Percentiles rank a stretch among this genome's conserved stretches.
Evolutionary conservation across 2,797 vertebrate genomes (phyloP).

Genomic region (Cossypha caffra): DNA sequence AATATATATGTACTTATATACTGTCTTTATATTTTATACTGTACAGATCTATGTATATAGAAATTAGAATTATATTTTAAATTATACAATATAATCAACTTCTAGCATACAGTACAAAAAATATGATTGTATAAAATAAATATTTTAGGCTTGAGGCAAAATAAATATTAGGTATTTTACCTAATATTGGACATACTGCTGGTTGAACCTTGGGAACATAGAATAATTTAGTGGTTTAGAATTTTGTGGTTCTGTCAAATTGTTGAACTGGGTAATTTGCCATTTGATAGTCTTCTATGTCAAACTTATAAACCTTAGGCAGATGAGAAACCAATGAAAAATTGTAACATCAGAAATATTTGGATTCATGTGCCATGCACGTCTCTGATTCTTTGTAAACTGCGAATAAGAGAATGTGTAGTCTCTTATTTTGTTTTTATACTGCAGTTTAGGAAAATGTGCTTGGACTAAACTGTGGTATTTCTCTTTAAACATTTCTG

Average conservation of each 20-base stretch:
- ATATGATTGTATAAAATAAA: background rate
- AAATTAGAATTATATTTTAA: background rate
- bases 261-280: background rate
- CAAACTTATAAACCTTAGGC: background rate
- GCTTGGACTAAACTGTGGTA: background rate
- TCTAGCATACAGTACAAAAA: background rate
- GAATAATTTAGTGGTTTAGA: background rate
- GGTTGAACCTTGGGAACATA: background rate
- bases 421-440: background rate
- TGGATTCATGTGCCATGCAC: background rate
- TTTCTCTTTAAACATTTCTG: background rate
- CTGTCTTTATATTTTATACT: background rate
- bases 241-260: background rate
- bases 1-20: background rate
- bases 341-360: background rate
- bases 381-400: background rate
- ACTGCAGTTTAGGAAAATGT: background rate
- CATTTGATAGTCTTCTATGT: background rate
- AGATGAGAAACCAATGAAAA: background rate
- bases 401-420: background rate
- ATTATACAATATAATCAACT: background rate
- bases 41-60: background rate
- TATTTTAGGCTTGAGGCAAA: background rate
- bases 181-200: background rate
- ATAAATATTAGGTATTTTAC: background rate